Conservation (phyloP, 1,140 invertebrate species). For the Octopus sinensis region DNA sequence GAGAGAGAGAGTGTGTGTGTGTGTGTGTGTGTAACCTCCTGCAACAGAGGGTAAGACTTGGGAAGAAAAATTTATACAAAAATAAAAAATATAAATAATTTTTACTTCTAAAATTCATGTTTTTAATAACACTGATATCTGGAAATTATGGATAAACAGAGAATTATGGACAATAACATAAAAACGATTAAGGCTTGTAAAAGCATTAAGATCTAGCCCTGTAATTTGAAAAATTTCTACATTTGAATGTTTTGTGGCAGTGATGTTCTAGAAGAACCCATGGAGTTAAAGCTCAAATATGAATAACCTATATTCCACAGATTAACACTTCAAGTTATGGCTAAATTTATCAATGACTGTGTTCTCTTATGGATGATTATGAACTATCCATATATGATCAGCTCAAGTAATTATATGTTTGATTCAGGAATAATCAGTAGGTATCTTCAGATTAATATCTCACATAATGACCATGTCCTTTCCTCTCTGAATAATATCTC, state of each 20-base stretch:
- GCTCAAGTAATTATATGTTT: background rate
- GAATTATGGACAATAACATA: background rate
- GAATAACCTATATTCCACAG: background rate
- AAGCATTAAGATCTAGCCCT: background rate
- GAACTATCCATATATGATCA: background rate
- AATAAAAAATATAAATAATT: background rate
- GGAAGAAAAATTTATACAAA: too few species aligned
- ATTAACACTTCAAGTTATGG: background rate
- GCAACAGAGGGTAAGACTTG: too few species aligned
- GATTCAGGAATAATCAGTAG: background rate
- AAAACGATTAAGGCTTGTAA: background rate
- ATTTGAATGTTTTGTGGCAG: background rate
- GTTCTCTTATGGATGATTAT: background rate
- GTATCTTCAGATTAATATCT: background rate
- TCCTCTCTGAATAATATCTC: background rate
- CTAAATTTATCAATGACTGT: background rate
- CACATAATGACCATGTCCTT: background rate
- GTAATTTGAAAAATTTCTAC: background rate
- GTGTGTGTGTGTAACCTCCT: too few species aligned
- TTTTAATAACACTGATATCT: background rate
- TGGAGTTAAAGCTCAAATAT: background rate
- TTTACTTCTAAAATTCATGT: background rate
- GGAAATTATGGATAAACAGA: background rate
- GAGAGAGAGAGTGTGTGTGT: too few species aligned
- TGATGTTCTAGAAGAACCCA: background rate